Base-by-base conservation (phyloP, 2,888 invertebrate genomes). In the Coenonympha arcania region DNA sequence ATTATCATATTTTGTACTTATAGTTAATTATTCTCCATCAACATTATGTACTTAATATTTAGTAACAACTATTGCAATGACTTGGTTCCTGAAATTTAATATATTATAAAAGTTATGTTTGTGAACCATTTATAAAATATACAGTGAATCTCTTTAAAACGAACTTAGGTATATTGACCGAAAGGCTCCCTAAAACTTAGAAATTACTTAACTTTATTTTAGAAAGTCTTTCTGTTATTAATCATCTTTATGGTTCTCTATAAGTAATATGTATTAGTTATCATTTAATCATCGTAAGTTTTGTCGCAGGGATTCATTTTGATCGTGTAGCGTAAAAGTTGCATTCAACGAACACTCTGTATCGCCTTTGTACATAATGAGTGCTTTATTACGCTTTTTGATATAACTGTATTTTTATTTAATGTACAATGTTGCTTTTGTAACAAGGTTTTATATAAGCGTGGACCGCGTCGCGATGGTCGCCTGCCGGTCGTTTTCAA, bases 301-400 rank as follows among this genome's bases (percentile, higher is more conserved):
- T n/a, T n/a, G n/a, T n/a, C n/a, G n/a, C n/a, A n/a, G n/a, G n/a
- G n/a, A n/a, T n/a, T n/a, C n/a, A 13, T 11, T n/a, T 11, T n/a
- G 28, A n/a, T n/a, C 11, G n/a, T 24, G 28, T 20, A 54, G 60
- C 62, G 49, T 15, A 42, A 39, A 31, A 22, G 40, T 33, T 36
- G 24, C 48, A 33, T 28, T 41, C 51, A 39, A 48, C 48, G 36
- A 34, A 19, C 19, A 28, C 45, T 18, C 9, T 2, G 16, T 45
- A 34, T 57, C 55, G 66, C 64, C 66, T 65, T 63, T 80, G 80
- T 80, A 81, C 69, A 80, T 79, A 76, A 71, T 61, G 75, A 79
- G 79, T 83, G 82, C 81, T 84, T 79, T 78, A 76, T 74, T 79
- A 81, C 77, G 82, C 80, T 83, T 82, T 76, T 82, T 79, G 71